These are phyloP conservation scores for Syngnathus typhle DNA, from an alignment of 2,113 vertebrate species.

Conservation along the genomic window DNA sequence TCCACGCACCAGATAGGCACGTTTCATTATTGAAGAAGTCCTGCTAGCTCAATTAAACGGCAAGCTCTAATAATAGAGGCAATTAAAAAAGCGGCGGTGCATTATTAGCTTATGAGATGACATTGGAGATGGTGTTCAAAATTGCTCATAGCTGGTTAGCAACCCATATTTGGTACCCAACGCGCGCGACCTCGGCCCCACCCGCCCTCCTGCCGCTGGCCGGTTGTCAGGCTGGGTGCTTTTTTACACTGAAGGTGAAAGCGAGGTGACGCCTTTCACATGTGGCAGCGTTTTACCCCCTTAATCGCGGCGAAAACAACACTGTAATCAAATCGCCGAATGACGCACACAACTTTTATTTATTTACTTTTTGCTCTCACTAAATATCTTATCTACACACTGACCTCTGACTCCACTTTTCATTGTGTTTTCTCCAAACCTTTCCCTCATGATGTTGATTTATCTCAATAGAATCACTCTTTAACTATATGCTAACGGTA, in stretches of 20 bases:
- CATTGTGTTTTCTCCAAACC: conserved; percentile 8
- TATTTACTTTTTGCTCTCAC: conserved; percentile 40
- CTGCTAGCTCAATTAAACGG: neutral
- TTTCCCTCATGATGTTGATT: neutral
- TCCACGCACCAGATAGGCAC: neutral
- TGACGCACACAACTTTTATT: conserved; percentile 44
- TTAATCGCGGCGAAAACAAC: conserved; percentile 38
- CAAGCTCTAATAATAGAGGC: neutral
- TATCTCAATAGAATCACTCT: no score
- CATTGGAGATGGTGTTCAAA: neutral
- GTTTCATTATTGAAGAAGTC: neutral
- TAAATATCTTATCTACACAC: conserved; percentile 45
- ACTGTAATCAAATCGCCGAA: conserved; percentile 47
- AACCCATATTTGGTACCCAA: no score
- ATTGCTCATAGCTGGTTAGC: neutral
- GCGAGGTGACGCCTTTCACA: conserved; percentile 34
- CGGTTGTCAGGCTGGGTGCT: conserved; percentile 15
- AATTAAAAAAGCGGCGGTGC: neutral
- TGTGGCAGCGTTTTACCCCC: conserved; percentile 47
- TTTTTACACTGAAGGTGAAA: conserved; percentile 38
- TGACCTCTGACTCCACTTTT: conserved; percentile 26
- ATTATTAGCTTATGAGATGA: neutral
- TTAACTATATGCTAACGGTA: no score
- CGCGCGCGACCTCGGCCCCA: no score
- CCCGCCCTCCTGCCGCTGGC: neutral